Conservation (phyloP, 2,888 invertebrate species). For the Hypomecis atomaria region DNA sequence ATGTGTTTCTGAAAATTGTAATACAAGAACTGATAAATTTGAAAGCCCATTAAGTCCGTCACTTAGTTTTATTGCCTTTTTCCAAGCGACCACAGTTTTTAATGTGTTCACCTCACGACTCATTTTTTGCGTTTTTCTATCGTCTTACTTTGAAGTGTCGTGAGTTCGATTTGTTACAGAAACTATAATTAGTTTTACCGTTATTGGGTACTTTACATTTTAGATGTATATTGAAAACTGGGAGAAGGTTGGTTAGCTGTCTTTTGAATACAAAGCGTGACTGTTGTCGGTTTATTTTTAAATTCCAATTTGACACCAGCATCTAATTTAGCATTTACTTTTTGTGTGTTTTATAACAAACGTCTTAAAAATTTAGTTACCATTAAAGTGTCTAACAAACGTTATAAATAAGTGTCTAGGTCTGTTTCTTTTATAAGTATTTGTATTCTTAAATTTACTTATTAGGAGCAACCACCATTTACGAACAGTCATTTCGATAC, state of each 20-base stretch:
- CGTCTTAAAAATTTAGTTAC: slow-evolving; percentile 6
- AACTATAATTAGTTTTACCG: slow-evolving; percentile 79
- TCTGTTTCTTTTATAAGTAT: no score
- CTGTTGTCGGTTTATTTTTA: slow-evolving; percentile 66
- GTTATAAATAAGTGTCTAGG: no score
- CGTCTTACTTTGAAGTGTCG: slow-evolving; percentile 67
- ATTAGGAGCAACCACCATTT: slow-evolving; percentile 51
- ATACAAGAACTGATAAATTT: slow-evolving; percentile 5
- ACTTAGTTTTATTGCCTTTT: slow-evolving; percentile 23
- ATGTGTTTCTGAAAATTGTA: not conserved
- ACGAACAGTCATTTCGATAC: slow-evolving; percentile 59
- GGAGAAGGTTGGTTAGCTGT: slow-evolving; percentile 59
- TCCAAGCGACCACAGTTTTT: slow-evolving; percentile 18
- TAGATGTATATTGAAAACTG: slow-evolving; percentile 54
- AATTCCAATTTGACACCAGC: slow-evolving; percentile 45
- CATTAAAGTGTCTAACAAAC: slow-evolving; percentile 2
- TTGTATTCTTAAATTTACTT: slow-evolving; percentile 26
- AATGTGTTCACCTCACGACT: slow-evolving; percentile 72
- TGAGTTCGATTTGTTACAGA: slow-evolving; percentile 77
- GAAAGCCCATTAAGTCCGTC: slow-evolving; percentile 2
- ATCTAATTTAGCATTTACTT: slow-evolving; percentile 28
- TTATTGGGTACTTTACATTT: slow-evolving; percentile 67
- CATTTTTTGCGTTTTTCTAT: slow-evolving; percentile 70
- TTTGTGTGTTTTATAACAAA: slow-evolving; percentile 7
- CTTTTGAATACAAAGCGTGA: slow-evolving; percentile 64